These are phyloP conservation scores for Eristalinus sepulchralis DNA, from an alignment of 2,888 invertebrate species.

Conservation along the genomic window DNA sequence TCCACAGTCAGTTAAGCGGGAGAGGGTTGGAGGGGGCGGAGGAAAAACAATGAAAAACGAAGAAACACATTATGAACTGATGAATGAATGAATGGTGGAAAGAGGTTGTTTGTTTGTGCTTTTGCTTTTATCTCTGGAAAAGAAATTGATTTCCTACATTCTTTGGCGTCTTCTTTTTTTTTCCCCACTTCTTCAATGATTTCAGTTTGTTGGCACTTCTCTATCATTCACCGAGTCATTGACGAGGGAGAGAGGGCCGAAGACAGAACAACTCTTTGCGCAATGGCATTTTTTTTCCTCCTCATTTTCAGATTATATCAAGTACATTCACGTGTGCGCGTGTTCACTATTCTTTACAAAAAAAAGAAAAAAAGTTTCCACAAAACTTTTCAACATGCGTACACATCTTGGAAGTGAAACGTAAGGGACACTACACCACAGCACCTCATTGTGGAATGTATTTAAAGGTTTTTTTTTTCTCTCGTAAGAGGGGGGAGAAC, in stretches of 20 bases:
- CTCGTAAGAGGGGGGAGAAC: not conserved
- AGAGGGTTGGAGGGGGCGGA: not conserved
- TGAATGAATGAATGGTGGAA: slow-evolving; percentile 59
- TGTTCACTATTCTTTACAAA: slow-evolving; percentile 9
- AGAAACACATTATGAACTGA: slow-evolving; percentile 27
- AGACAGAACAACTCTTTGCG: slow-evolving; percentile 8
- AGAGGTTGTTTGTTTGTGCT: slow-evolving; percentile 1
- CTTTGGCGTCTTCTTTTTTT: slow-evolving; percentile 25
- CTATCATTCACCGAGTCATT: slow-evolving; percentile 5
- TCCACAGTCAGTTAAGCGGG: not conserved
- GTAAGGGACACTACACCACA: not conserved
- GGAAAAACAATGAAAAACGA: not conserved
- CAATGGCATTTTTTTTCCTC: not conserved
- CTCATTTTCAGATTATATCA: slow-evolving; percentile 13
- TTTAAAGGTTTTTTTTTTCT: not conserved
- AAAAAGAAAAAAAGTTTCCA: not conserved
- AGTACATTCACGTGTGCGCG: slow-evolving; percentile 42
- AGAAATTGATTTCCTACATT: slow-evolving; percentile 59
- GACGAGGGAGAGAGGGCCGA: not conserved
- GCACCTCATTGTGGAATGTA: not conserved
- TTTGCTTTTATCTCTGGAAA: not conserved
- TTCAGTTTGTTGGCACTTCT: not conserved
- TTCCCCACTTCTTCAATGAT: slow-evolving; percentile 39
- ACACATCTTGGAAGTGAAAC: not conserved
- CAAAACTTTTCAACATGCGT: no score